Evolutionary conservation across 2,888 invertebrate genomes (phyloP).

Genomic region (Euzetes globulus): DNA sequence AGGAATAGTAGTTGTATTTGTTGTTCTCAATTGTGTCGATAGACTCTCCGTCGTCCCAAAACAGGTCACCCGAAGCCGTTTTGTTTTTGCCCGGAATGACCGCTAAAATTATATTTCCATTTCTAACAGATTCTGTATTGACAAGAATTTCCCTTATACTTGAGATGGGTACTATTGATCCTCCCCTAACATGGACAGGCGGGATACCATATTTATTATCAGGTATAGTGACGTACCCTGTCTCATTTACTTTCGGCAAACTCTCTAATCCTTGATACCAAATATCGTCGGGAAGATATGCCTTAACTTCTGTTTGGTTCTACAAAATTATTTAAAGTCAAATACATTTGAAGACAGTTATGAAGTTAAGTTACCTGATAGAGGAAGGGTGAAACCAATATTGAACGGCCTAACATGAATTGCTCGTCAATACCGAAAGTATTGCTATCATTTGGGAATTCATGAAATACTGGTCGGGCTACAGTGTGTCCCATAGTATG

Average conservation of each 20-base stretch:
- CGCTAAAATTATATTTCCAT: no score
- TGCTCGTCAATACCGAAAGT: slow-evolving; percentile 64
- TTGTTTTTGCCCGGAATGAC: slow-evolving; percentile 25
- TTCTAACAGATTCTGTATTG: no score
- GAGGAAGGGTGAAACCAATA: slow-evolving; percentile 67
- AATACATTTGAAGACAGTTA: not conserved
- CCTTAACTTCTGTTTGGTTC: slow-evolving; percentile 43
- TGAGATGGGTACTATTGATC: slow-evolving; percentile 58
- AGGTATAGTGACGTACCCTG: slow-evolving; percentile 53
- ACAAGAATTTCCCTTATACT: not conserved
- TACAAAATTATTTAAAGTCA: not conserved
- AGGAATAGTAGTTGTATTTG: slow-evolving; percentile 25
- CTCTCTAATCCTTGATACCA: slow-evolving; percentile 55
- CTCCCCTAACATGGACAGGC: slow-evolving; percentile 54
- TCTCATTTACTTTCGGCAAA: slow-evolving; percentile 24
- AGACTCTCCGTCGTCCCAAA: slow-evolving; percentile 42
- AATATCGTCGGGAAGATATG: slow-evolving; percentile 58
- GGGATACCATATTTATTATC: not conserved
- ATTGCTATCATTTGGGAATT: slow-evolving; percentile 52
- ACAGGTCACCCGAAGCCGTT: slow-evolving; percentile 39
- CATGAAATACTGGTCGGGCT: slow-evolving; percentile 60
- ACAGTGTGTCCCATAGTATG: slow-evolving; percentile 66
- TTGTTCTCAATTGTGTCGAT: not conserved
- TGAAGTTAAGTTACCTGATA: not conserved
- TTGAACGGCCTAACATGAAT: slow-evolving; percentile 66